These are phyloP conservation scores for Campoletis raptor DNA, from an alignment of 2,888 invertebrate genomes.

Conservation along the genomic window DNA sequence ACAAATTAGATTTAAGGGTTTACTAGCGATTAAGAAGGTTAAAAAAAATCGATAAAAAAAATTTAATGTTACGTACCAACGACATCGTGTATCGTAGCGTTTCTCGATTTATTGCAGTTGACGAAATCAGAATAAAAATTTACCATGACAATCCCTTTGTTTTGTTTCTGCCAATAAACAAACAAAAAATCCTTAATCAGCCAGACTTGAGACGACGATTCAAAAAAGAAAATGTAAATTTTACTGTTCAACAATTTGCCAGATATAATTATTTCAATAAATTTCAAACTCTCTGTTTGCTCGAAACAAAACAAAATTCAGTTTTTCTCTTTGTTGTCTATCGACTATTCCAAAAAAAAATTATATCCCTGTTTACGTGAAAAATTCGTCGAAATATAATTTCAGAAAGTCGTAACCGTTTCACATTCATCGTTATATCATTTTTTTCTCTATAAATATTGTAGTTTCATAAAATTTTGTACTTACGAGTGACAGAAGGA, in stretches of 20 bases:
- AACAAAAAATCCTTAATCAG: not conserved
- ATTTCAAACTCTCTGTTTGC: not conserved
- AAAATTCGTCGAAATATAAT: too few species aligned
- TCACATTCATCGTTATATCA: too few species aligned
- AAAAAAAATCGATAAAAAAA: too few species aligned
- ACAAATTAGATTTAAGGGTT: not conserved
- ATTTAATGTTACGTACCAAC: conserved; percentile 86
- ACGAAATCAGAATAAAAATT: conserved; percentile 90
- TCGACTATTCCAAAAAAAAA: too few species aligned
- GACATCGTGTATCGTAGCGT: conserved; percentile 89
- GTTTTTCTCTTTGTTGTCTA: too few species aligned
- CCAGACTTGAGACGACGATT: not conserved
- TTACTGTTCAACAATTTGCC: not conserved
- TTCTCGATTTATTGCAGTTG: conserved; percentile 81
- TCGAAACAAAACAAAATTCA: too few species aligned
- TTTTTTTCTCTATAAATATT: not conserved
- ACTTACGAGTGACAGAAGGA: conserved; percentile 86
- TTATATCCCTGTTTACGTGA: too few species aligned
- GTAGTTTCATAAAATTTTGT: not conserved
- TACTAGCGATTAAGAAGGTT: too few species aligned
- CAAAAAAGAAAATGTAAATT: not conserved
- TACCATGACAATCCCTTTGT: conserved; percentile 91
- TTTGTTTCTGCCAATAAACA: conserved; percentile 86
- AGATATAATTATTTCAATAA: not conserved
- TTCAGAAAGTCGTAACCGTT: too few species aligned